Evolutionary conservation across 2,888 invertebrate species (phyloP), one percentile per base, ranked within the genome.

Genomic region (Leptinotarsa juncta): DNA sequence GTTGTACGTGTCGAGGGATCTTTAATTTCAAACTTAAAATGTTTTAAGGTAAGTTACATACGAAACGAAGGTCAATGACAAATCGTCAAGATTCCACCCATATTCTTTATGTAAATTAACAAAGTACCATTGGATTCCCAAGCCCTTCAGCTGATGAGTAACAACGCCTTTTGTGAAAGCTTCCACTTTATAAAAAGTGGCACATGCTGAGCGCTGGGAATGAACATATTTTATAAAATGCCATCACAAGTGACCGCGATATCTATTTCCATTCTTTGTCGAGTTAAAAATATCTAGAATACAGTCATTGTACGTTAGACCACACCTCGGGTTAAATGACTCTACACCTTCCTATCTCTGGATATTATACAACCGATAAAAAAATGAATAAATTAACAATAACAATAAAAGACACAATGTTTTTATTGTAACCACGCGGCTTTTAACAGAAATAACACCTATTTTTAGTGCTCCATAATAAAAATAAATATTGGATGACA

Each of bases 311-410:
- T 32, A 62, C 62, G 16, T 14, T 7, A 62, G 68, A 68, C 68
- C 68, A 68, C 68, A 68, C 68, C 68, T 68, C 32, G n/a, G 16
- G 55, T 14, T 18, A 68, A 32, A 32, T 57, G 48, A 68, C 55
- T 55, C 55, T 68, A 55, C 68, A 68, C 53, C 53, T 68, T 42
- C 57, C 32, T 62, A 62, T 62, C 32, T 26, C 62, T 62, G 42
- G 42, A 62, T 62, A n/a, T 62, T 62, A 42, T 62, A 62, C n/a
- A 62, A 32, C 62, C 62, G 32, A 42, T 32, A 32, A 62, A 62
- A 62, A 62, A 62, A 62, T 62, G 62, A 62, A 62, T 62, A 62
- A 62, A 62, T 62, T 62, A 32, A 62, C 62, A 62, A 62, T 62
- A 62, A 62, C 62, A 62, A 62, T 62, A 62, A 62, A 62, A 62